Percentiles rank a stretch among this genome's conserved stretches.
Conservation (phyloP, 2,113 vertebrate species). For the Thamnophis sirtalis region DNA sequence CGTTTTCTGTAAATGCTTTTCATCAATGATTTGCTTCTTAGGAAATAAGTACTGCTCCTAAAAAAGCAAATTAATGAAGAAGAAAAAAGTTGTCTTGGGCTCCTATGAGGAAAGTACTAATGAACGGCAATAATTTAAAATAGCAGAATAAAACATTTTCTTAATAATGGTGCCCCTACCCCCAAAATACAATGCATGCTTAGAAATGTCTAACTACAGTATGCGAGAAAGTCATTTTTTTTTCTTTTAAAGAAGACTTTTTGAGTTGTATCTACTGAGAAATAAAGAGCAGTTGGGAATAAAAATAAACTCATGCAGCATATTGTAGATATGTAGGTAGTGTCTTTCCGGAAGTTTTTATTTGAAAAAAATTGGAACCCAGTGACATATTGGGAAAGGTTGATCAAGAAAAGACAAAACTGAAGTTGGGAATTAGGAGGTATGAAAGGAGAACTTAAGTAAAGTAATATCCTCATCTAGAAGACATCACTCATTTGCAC, state of each 20-base stretch:
- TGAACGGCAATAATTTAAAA: not conserved
- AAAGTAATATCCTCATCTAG: not conserved
- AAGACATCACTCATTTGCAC: not conserved
- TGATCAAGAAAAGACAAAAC: not conserved
- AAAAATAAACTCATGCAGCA: not conserved
- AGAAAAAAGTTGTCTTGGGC: not conserved
- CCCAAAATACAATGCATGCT: not conserved
- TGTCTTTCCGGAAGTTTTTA: not conserved
- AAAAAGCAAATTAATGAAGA: not conserved
- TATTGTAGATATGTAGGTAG: not conserved
- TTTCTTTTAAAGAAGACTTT: not conserved
- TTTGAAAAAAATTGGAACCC: not conserved
- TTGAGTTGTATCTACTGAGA: not conserved
- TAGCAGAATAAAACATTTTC: not conserved
- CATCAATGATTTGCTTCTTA: not conserved
- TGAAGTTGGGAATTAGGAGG: not conserved
- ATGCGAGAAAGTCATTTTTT: not conserved
- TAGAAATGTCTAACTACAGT: not conserved
- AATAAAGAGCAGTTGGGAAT: not conserved
- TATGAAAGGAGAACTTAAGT: not conserved
- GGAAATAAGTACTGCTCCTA: not conserved
- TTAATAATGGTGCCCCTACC: not conserved
- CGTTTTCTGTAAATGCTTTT: not conserved
- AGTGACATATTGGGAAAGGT: not conserved
- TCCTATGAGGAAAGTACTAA: not conserved